Conservation (phyloP, 2,888 invertebrate species). For the Acanthosepion lycidas region DNA sequence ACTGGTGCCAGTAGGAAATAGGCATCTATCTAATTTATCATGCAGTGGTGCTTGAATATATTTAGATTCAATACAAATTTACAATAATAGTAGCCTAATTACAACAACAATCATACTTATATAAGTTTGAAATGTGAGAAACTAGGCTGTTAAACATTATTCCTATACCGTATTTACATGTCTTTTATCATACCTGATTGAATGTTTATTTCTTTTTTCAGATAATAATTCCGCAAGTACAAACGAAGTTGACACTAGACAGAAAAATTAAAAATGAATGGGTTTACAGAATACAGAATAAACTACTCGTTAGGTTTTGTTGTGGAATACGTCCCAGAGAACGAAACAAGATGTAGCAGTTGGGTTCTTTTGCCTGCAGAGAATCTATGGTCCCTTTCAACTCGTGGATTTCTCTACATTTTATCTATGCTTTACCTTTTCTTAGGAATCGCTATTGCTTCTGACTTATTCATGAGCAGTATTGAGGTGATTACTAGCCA, state of each 20-base stretch:
- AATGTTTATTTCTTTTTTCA: not conserved
- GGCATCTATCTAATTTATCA: too few relatives aligned
- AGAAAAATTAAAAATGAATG: not conserved
- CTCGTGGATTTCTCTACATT: slow-evolving; percentile 70
- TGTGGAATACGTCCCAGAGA: slow-evolving; percentile 60
- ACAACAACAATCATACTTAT: too few relatives aligned
- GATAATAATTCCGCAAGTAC: not conserved
- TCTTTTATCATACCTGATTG: not conserved
- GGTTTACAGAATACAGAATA: slow-evolving; percentile 45
- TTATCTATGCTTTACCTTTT: slow-evolving; percentile 70
- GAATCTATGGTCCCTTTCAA: slow-evolving; percentile 67
- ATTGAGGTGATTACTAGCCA: slow-evolving; percentile 73
- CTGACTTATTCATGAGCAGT: slow-evolving; percentile 72
- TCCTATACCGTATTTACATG: not conserved
- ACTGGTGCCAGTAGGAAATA: too few relatives aligned
- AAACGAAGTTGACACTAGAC: not conserved
- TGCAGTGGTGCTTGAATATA: too few relatives aligned
- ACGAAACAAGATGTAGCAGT: slow-evolving; percentile 60
- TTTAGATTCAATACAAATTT: too few relatives aligned
- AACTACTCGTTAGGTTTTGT: slow-evolving; percentile 67
- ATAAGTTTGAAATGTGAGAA: too few relatives aligned
- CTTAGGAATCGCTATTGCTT: slow-evolving; percentile 71
- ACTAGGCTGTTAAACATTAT: too few relatives aligned
- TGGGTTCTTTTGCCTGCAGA: slow-evolving; percentile 72
- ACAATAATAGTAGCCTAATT: too few relatives aligned